Evolutionary conservation across 2,113 vertebrate genomes (phyloP).

Genomic region (Pogona vitticeps): DNA sequence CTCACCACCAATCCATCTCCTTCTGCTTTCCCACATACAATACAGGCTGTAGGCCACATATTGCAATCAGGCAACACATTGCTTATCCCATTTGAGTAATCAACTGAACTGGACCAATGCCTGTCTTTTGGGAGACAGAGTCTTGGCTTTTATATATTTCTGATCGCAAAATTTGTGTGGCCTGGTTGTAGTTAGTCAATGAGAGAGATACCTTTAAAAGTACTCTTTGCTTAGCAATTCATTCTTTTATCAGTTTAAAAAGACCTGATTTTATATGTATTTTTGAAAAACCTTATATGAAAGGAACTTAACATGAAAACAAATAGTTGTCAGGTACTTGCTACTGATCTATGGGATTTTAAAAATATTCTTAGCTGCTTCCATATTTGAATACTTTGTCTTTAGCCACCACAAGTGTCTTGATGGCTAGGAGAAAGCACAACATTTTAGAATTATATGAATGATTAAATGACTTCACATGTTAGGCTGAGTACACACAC

Average conservation of each 20-base stretch:
- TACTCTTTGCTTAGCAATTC: not conserved
- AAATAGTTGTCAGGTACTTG: not conserved
- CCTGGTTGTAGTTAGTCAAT: not conserved
- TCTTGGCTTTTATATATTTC: not conserved
- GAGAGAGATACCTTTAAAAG: not conserved
- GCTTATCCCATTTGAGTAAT: not conserved
- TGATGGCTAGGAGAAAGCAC: not conserved
- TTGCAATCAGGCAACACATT: not conserved
- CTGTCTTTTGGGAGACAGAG: not conserved
- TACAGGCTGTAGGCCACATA: not conserved
- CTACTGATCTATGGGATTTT: not conserved
- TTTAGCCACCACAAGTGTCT: not conserved
- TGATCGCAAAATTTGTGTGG: not conserved
- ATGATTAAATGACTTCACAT: not conserved
- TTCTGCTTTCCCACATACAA: not conserved
- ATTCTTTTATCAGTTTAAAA: not conserved
- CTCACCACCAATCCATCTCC: not conserved
- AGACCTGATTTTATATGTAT: not conserved
- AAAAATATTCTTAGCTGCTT: not conserved
- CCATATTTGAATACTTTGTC: constrained; percentile 4
- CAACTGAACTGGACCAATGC: not conserved
- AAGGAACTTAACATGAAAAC: not conserved
- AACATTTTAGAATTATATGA: not conserved
- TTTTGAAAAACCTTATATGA: not conserved
- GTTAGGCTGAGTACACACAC: not conserved